These are phyloP conservation scores for Lonchura striata DNA, from an alignment of 2,113 vertebrate genomes.

Conservation along the genomic window DNA sequence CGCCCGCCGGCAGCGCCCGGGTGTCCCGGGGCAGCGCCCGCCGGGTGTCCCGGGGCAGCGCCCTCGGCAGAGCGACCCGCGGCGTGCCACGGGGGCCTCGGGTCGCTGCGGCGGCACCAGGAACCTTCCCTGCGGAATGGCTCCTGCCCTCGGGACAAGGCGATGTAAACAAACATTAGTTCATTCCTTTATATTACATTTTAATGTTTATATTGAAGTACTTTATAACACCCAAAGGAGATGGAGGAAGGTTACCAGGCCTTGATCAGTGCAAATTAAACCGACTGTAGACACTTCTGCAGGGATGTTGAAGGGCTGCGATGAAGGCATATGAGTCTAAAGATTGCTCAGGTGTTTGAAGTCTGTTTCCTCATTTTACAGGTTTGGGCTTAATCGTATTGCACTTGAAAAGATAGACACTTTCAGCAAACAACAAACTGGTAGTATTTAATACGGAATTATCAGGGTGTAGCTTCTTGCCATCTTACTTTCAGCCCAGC, in stretches of 20 bases:
- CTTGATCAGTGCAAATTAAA: background rate
- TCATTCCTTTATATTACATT: background rate
- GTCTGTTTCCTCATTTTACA: rapidly evolving
- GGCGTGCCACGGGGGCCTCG: rapidly evolving
- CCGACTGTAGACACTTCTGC: background rate
- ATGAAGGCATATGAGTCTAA: no score
- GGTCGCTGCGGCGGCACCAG: background rate
- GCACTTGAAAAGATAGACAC: background rate
- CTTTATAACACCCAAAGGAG: background rate
- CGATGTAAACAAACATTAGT: background rate
- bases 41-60: background rate
- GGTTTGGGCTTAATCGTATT: background rate
- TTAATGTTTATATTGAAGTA: background rate
- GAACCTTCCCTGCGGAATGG: no score
- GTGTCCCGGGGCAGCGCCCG: background rate
- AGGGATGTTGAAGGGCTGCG: background rate
- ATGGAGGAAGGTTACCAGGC: background rate
- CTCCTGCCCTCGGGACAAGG: background rate
- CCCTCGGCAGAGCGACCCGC: background rate
- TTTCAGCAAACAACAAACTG: background rate
- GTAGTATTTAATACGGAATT: background rate
- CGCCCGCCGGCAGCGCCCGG: no score
- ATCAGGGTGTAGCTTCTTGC: background rate
- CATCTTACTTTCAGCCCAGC: rapidly evolving
- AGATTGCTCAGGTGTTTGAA: background rate